Evolutionary conservation across 2,113 vertebrate genomes (phyloP).

Genomic region (Ammodytes dubius): DNA sequence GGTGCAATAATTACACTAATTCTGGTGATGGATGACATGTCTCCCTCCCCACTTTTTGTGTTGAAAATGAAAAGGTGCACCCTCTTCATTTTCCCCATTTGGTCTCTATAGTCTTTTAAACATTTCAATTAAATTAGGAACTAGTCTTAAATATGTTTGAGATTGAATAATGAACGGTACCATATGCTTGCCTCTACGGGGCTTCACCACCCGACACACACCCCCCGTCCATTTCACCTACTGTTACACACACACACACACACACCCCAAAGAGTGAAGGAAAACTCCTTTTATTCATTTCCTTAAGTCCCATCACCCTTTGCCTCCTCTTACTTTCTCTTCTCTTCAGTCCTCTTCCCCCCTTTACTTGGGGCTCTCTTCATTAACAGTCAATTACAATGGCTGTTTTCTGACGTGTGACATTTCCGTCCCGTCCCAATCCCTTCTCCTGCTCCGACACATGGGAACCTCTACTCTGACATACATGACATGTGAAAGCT

Average conservation of each 20-base stretch:
- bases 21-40: constrained; percentile 38
- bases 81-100: constrained; percentile 2
- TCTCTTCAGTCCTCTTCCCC: not conserved
- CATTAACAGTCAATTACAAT: constrained; percentile 41
- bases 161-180: constrained; percentile 11
- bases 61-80: too few relatives aligned
- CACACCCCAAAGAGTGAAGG: too few relatives aligned
- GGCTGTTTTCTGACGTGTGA: constrained; percentile 51
- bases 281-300: too few relatives aligned
- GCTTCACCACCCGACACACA: too few relatives aligned
- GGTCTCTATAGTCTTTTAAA: not conserved
- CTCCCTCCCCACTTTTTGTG: not conserved
- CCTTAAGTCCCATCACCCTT: not conserved
- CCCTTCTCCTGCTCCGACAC: constrained; percentile 24
- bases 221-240: too few relatives aligned
- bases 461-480: constrained; percentile 21
- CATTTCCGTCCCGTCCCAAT: constrained; percentile 42
- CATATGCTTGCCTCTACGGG: too few relatives aligned
- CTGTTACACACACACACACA: too few relatives aligned
- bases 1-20: constrained; percentile 50
- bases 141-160: constrained; percentile 4
- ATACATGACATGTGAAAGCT: constrained; percentile 19
- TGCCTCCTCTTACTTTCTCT: not conserved
- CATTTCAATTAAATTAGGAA: constrained; percentile 7
- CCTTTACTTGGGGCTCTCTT: constrained; percentile 7